Evolutionary conservation across 2,888 invertebrate genomes (phyloP).

Genomic region (Crossocerus cetratus): DNA sequence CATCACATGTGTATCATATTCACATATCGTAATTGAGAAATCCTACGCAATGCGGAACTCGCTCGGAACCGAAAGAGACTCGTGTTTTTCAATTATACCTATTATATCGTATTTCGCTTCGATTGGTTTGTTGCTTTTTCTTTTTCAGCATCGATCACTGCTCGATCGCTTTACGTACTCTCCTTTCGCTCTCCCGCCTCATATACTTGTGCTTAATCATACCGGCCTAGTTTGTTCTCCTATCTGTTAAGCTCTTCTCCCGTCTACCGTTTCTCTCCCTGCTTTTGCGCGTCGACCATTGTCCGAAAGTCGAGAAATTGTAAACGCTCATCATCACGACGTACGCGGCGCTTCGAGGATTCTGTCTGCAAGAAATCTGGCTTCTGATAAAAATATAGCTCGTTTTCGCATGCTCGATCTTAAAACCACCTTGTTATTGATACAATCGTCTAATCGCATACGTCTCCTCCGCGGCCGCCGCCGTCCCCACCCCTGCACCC

Average conservation of each 20-base stretch:
- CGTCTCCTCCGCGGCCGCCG: slow-evolving; percentile 33
- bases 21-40: slow-evolving; percentile 51
- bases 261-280: slow-evolving; percentile 23
- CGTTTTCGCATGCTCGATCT: slow-evolving; percentile 43
- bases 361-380: slow-evolving; percentile 37
- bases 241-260: slow-evolving; percentile 19
- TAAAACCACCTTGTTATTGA: slow-evolving; percentile 23
- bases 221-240: not conserved
- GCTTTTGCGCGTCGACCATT: slow-evolving; percentile 50
- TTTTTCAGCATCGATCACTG: slow-evolving; percentile 16
- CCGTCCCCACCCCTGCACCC: too few relatives aligned
- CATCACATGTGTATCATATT: slow-evolving; percentile 45
- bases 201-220: not conserved
- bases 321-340: slow-evolving; percentile 55
- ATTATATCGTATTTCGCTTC: slow-evolving; percentile 56
- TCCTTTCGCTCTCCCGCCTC: not conserved
- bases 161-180: slow-evolving; percentile 2
- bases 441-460: slow-evolving; percentile 44
- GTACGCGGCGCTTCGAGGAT: slow-evolving; percentile 60
- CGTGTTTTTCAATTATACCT: slow-evolving; percentile 25
- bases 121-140: slow-evolving; percentile 47
- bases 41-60: slow-evolving; percentile 73
- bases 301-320: slow-evolving; percentile 53
- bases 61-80: slow-evolving; percentile 75
- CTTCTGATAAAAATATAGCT: slow-evolving; percentile 35